Percentiles rank a stretch among this genome's conserved stretches.
These are phyloP conservation scores for Ditylenchus dipsaci DNA, from an alignment of 1,140 invertebrate species.

Conservation along the genomic window DNA sequence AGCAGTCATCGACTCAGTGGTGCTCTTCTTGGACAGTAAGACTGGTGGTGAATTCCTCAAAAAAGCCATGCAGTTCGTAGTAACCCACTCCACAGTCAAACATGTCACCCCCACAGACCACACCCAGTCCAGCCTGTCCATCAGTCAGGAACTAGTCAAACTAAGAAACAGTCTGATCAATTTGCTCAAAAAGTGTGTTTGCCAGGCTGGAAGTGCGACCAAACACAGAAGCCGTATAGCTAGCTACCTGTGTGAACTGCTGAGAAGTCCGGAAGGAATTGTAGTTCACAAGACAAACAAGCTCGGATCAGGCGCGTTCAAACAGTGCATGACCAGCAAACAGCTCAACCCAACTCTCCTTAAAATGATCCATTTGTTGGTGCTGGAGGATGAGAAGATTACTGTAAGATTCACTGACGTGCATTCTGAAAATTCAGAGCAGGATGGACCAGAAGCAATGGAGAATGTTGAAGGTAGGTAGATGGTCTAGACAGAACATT, in stretches of 20 bases:
- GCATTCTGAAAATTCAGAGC: background rate
- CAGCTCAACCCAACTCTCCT: conserved; percentile 6
- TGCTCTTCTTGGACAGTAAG: conserved; percentile 18
- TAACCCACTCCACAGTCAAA: background rate
- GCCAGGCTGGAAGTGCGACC: conserved; percentile 12
- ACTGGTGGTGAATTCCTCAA: conserved; percentile 17
- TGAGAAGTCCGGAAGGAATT: background rate
- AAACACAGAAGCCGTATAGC: conserved; percentile 26
- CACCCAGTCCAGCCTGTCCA: background rate
- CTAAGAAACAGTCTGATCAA: background rate
- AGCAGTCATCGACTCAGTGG: conserved; percentile 19
- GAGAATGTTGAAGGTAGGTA: no score
- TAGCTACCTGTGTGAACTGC: conserved; percentile 17
- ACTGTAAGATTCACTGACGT: conserved; percentile 7
- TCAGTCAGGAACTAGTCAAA: background rate
- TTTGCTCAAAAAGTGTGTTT: conserved; percentile 3
- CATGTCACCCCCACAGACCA: background rate
- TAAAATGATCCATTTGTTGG: conserved; percentile 19
- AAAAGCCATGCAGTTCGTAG: conserved; percentile 18
- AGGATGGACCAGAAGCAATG: background rate
- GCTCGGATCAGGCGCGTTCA: background rate
- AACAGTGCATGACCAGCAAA: conserved; percentile 1
- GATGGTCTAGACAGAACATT: no score
- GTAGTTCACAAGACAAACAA: background rate
- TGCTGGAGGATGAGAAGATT: conserved; percentile 32